A percentile compares a stretch with the other conserved stretches of the same genome.
phyloP scores from a whole-genome alignment of 1,140 invertebrate genomes.

The Penaeus vannamei region DNA sequence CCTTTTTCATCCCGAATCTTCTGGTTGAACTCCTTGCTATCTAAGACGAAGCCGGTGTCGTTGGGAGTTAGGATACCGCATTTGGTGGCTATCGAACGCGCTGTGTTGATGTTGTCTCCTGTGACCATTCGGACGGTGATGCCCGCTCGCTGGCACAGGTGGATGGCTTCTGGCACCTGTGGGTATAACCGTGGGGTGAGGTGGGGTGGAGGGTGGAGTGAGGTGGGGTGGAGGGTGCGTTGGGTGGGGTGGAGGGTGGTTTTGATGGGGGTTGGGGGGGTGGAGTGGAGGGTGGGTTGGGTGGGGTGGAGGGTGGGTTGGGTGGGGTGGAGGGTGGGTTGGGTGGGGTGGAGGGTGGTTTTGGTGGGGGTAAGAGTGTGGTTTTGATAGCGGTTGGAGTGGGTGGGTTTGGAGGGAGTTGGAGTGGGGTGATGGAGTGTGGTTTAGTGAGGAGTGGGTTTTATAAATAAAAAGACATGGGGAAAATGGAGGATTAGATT shows the following conservation, averaged over 20 bases:
- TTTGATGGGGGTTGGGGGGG: neutral
- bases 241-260: neutral
- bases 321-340: neutral
- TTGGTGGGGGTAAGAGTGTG: neutral
- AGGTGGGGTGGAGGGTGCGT: neutral
- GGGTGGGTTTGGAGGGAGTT: too few relatives aligned
- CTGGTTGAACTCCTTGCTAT: slow-evolving; percentile 79
- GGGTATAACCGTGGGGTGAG: neutral
- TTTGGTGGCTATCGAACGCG: slow-evolving; percentile 79
- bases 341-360: too few relatives aligned
- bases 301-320: neutral
- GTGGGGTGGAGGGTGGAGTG: neutral
- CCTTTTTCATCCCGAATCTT: slow-evolving; percentile 75
- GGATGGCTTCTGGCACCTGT: slow-evolving; percentile 77
- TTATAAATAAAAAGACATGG: too few relatives aligned
- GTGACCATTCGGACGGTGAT: slow-evolving; percentile 82
- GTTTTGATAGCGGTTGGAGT: too few relatives aligned
- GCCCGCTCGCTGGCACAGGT: slow-evolving; percentile 77
- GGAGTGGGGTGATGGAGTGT: too few relatives aligned
- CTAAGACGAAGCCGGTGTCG: slow-evolving; percentile 77
- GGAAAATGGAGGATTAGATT: too few relatives aligned
- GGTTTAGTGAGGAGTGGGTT: too few relatives aligned
- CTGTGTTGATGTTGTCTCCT: slow-evolving; percentile 81
- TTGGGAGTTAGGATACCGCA: slow-evolving; percentile 78
- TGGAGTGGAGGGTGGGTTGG: too few relatives aligned